Conservation (phyloP, 2,113 vertebrate species). For the Sorex fumeus region DNA sequence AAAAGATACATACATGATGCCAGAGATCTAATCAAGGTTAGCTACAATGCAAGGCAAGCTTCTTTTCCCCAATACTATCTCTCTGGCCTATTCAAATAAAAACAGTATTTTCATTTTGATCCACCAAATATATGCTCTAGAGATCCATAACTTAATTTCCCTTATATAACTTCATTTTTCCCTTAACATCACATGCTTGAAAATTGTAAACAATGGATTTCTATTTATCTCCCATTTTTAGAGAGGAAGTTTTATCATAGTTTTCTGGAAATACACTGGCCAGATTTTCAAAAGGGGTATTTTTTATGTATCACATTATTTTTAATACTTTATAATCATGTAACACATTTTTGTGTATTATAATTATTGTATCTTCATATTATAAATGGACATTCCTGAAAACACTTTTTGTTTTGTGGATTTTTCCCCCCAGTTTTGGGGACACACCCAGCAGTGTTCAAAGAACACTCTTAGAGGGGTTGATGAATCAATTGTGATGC, state of each 20-base stretch:
- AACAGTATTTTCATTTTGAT: not conserved
- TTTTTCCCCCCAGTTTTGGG: no score
- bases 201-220: not conserved
- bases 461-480: no score
- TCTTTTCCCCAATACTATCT: no score
- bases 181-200: not conserved
- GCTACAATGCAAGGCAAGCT: no score
- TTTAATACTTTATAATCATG: not conserved
- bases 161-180: not conserved
- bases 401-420: not conserved
- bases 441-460: no score
- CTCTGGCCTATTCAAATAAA: not conserved
- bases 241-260: not conserved
- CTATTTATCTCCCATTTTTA: not conserved
- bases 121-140: not conserved
- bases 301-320: slow-evolving; percentile 31
- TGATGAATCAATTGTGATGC: no score
- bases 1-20: no score
- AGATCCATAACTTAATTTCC: not conserved
- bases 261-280: not conserved
- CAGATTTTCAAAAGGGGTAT: not conserved
- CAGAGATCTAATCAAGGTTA: no score
- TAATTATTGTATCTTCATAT: slow-evolving; percentile 9
- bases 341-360: not conserved
- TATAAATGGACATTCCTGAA: slow-evolving; percentile 2